These are phyloP conservation scores for Otus scops DNA, from an alignment of 2,797 vertebrate species.

Conservation along the genomic window DNA sequence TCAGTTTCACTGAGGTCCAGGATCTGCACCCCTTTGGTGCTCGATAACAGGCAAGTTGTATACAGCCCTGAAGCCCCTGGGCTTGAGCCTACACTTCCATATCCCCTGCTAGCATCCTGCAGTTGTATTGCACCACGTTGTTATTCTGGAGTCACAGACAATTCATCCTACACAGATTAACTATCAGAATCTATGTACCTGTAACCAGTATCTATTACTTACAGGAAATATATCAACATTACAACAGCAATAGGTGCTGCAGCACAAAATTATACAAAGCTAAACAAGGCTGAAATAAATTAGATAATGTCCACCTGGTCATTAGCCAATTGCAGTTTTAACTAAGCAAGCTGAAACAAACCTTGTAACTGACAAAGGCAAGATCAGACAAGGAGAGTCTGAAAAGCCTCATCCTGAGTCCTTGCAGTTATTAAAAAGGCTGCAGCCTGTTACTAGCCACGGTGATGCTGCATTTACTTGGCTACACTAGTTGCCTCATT, in stretches of 20 bases:
- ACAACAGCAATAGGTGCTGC: background rate
- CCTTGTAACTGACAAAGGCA: background rate
- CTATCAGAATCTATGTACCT: background rate
- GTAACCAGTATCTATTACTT: background rate
- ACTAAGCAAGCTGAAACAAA: background rate
- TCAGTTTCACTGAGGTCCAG: background rate
- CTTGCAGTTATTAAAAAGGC: background rate
- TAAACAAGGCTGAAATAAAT: background rate
- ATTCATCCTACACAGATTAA: background rate
- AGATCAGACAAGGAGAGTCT: background rate
- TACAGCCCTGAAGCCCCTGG: background rate
- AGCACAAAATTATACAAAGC: background rate
- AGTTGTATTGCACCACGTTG: background rate
- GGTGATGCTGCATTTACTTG: background rate
- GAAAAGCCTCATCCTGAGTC: background rate
- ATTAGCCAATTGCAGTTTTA: background rate
- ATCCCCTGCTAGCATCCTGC: background rate
- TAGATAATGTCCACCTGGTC: too few relatives aligned
- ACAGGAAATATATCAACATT: background rate
- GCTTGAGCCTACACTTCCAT: rapidly evolving
- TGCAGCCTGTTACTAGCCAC: background rate
- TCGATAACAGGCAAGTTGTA: background rate
- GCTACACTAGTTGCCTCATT: background rate
- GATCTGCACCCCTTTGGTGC: background rate
- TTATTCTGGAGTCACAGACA: background rate